Evolutionary conservation across 2,888 invertebrate species (phyloP).

Genomic region (Cremastinae sp.): DNA sequence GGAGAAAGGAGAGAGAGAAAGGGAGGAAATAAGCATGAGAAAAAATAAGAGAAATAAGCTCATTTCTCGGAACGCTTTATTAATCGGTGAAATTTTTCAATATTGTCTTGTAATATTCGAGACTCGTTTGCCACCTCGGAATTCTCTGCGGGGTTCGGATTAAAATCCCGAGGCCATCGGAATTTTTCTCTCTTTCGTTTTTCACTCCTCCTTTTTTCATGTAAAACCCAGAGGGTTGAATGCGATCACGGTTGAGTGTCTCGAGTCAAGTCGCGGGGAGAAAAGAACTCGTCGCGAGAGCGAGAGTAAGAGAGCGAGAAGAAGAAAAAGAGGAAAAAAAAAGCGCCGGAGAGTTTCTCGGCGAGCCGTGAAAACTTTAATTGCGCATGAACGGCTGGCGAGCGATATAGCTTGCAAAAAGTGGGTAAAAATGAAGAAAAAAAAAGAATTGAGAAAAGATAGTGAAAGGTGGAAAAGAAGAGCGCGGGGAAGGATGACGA

Average conservation of each 20-base stretch:
- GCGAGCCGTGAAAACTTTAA: slow-evolving; percentile 56
- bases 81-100: slow-evolving; percentile 28
- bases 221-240: slow-evolving; percentile 30
- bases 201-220: slow-evolving; percentile 8
- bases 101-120: slow-evolving; percentile 12
- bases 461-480: slow-evolving; percentile 19
- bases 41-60: slow-evolving; percentile 4
- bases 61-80: slow-evolving; percentile 11
- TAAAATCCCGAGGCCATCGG: slow-evolving; percentile 18
- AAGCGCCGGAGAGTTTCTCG: slow-evolving; percentile 36
- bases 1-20: not conserved
- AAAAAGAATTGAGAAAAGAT: slow-evolving; percentile 8
- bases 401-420: slow-evolving; percentile 21
- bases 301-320: slow-evolving; percentile 17
- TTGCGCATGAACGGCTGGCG: slow-evolving; percentile 54
- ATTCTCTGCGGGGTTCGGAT: slow-evolving; percentile 17
- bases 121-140: not conserved
- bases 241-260: slow-evolving; percentile 43
- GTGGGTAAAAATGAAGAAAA: slow-evolving; percentile 1
- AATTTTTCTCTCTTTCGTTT: slow-evolving; percentile 6
- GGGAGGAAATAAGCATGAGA: not conserved
- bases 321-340: slow-evolving; percentile 24
- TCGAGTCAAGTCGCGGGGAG: slow-evolving; percentile 38
- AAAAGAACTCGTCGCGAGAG: slow-evolving; percentile 35
- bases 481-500: slow-evolving; percentile 21